Evolutionary conservation across 2,113 vertebrate species (phyloP).

Genomic region (Chaetodon trifascialis): DNA sequence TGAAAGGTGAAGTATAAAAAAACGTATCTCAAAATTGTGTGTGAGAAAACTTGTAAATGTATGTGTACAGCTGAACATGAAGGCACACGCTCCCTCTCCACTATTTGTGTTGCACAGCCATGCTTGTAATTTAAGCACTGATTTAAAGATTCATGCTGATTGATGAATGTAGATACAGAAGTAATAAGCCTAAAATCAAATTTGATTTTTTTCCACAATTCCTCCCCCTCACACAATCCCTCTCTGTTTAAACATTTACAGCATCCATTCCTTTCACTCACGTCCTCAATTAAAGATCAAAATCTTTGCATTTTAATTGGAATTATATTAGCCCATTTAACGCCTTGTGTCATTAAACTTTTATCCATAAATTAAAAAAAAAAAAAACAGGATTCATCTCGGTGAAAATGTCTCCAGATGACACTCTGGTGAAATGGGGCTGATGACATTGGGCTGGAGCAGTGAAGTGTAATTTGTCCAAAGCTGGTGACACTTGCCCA

Average conservation of each 20-base stretch:
- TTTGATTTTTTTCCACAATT: constrained; percentile 2
- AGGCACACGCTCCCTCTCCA: too few species aligned
- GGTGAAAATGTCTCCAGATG: constrained; percentile 2
- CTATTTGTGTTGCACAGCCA: too few species aligned
- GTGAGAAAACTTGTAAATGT: too few species aligned
- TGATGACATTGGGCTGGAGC: constrained; percentile 9
- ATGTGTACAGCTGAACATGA: too few species aligned
- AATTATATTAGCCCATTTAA: constrained; percentile 51
- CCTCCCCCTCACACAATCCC: not conserved
- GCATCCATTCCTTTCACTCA: constrained; percentile 32
- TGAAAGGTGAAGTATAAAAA: too few species aligned
- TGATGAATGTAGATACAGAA: not conserved
- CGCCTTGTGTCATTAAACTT: constrained; percentile 21
- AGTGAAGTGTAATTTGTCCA: constrained; percentile 15
- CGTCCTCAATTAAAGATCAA: constrained; percentile 48
- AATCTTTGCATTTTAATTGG: constrained; percentile 59
- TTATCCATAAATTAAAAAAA: constrained; percentile 32
- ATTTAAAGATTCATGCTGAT: too few species aligned
- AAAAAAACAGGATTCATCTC: constrained; percentile 11
- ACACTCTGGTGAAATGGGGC: constrained; percentile 21
- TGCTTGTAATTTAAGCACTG: too few species aligned
- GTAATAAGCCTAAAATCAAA: constrained; percentile 23
- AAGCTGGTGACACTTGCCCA: constrained; percentile 23
- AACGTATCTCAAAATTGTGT: too few species aligned
- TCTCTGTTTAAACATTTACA: constrained; percentile 52